Conservation (phyloP, 2,113 vertebrate genomes). For the Ploceus nigricollis region DNA sequence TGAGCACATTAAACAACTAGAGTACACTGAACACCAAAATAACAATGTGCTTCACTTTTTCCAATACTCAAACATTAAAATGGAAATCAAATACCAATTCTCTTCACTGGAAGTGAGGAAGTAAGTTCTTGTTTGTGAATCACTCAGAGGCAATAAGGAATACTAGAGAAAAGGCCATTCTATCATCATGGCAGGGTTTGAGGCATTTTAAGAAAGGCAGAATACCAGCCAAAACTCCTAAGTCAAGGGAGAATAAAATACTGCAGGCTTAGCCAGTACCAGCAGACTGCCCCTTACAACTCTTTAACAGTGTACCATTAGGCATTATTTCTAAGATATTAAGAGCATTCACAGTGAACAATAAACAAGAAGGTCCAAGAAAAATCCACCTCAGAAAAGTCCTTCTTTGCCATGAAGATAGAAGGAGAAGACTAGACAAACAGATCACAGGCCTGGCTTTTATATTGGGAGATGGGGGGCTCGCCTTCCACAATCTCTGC, state of each 20-base stretch:
- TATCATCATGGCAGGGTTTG: background rate
- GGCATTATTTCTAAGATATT: background rate
- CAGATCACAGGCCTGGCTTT: background rate
- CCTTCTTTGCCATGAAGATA: background rate
- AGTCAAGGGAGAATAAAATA: background rate
- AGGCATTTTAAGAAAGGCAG: background rate
- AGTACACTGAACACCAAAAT: background rate
- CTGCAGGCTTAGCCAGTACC: background rate
- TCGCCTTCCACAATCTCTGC: background rate
- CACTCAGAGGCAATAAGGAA: background rate
- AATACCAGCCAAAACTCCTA: background rate
- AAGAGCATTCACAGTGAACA: background rate
- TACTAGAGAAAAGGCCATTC: background rate
- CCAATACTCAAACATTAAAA: background rate
- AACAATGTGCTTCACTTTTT: background rate
- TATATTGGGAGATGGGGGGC: fast-evolving
- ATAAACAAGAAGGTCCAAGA: background rate
- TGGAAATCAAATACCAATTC: background rate
- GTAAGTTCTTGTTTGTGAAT: background rate
- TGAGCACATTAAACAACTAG: background rate
- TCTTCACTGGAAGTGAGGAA: background rate
- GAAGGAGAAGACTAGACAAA: background rate
- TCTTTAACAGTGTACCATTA: background rate
- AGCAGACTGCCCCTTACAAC: background rate
- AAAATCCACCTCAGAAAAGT: background rate